Evolutionary conservation across 2,113 vertebrate genomes (phyloP).

Genomic region (Boleophthalmus pectinirostris): DNA sequence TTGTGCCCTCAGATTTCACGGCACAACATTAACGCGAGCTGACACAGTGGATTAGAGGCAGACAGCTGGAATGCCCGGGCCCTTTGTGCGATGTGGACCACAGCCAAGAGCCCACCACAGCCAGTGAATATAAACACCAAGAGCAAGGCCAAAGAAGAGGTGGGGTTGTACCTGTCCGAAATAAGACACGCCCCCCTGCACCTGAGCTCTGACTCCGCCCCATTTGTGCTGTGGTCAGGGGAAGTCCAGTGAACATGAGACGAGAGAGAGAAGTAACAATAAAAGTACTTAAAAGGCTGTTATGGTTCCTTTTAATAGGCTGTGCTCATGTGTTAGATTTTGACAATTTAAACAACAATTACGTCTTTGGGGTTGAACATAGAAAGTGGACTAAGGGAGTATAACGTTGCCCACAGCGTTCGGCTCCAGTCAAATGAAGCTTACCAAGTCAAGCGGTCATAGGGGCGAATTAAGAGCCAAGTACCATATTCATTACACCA

Average conservation of each 20-base stretch:
- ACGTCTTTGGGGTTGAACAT: no score
- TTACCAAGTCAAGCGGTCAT: no score
- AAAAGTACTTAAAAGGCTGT: no score
- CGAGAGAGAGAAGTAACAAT: background rate
- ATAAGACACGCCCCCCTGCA: background rate
- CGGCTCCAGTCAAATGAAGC: no score
- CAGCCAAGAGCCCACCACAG: constrained; percentile 89
- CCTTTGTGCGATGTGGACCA: constrained; percentile 94
- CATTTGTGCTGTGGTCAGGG: constrained; percentile 6
- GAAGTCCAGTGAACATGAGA: constrained; percentile 17
- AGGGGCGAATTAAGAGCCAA: no score
- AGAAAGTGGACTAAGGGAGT: no score
- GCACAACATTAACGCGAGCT: constrained; percentile 98
- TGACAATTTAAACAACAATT: no score
- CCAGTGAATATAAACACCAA: constrained; percentile 82
- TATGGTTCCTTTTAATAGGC: background rate
- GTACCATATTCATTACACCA: no score
- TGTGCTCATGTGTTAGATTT: no score
- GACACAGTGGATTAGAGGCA: constrained; percentile 99
- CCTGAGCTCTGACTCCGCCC: constrained; percentile 39
- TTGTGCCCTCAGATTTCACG: constrained; percentile 96
- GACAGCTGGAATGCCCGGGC: constrained; percentile 97
- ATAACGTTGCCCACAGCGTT: no score
- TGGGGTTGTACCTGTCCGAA: constrained; percentile 66
- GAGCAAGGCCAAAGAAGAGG: constrained; percentile 60